These are phyloP conservation scores for Seriola quinqueradiata DNA, from an alignment of 2,113 vertebrate genomes.

Conservation along the genomic window DNA sequence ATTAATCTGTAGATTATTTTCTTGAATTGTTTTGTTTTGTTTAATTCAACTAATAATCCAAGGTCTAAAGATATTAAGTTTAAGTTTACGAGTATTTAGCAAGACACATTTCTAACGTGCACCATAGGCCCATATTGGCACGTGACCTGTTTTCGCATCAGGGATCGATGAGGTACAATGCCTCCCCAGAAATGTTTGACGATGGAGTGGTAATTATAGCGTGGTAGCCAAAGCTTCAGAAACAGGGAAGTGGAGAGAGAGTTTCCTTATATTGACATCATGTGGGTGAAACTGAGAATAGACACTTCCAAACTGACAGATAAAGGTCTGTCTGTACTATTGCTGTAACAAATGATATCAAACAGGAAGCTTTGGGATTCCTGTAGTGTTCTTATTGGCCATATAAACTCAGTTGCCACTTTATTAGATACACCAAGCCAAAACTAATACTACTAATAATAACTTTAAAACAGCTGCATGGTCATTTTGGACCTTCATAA, in stretches of 20 bases:
- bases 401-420: neutral
- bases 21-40: neutral
- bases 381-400: neutral
- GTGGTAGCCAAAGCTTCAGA: neutral
- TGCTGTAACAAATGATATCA: neutral
- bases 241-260: conserved; percentile 56
- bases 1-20: neutral
- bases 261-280: conserved; percentile 47
- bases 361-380: neutral
- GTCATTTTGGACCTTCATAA: neutral
- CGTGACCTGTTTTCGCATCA: neutral
- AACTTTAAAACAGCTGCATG: no score
- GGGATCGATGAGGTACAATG: neutral
- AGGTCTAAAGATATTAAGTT: no score
- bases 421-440: neutral
- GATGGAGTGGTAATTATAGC: neutral
- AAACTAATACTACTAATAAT: neutral
- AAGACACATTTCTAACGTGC: neutral
- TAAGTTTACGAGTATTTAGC: no score
- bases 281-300: conserved; percentile 51
- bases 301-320: conserved; percentile 13
- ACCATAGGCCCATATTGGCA: neutral
- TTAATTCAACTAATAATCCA: no score
- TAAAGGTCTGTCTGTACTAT: neutral
- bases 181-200: no score